phyloP scores from a whole-genome alignment of 2,888 invertebrate genomes.

The Hedychridium roseum region DNA sequence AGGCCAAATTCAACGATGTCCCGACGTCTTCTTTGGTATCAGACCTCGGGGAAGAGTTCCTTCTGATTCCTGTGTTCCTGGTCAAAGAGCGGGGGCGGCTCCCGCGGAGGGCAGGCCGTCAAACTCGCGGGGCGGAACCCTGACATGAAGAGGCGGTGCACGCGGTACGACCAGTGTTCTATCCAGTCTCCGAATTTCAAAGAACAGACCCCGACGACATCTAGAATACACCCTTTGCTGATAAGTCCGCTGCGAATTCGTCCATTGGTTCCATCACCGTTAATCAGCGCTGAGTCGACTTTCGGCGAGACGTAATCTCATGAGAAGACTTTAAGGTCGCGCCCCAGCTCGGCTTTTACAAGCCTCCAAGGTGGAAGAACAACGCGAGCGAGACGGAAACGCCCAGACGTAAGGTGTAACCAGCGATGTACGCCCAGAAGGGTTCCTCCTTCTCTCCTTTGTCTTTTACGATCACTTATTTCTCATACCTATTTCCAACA shows the following conservation, averaged over 20 bases:
- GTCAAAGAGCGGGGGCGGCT: conserved; percentile 64
- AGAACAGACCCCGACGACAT: too few relatives aligned
- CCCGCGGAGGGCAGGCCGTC: conserved; percentile 65
- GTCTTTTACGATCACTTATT: too few relatives aligned
- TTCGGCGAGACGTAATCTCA: background rate
- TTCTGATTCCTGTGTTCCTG: conserved; percentile 58
- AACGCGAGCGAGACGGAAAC: conserved; percentile 44
- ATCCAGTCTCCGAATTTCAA: conserved; percentile 17
- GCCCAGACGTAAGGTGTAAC: conserved; percentile 48
- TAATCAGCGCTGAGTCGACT: background rate
- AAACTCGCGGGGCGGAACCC: conserved; percentile 64
- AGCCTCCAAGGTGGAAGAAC: conserved; percentile 25
- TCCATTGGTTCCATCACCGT: background rate
- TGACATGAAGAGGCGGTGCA: conserved; percentile 62
- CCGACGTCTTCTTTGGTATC: background rate
- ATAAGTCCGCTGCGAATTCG: too few relatives aligned
- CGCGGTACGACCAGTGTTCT: conserved; percentile 42
- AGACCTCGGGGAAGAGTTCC: conserved; percentile 37
- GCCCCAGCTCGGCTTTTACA: too few relatives aligned
- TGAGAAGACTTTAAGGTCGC: conserved; percentile 10
- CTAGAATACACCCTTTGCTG: too few relatives aligned
- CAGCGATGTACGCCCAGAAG: conserved; percentile 39
- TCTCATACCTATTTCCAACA: too few relatives aligned
- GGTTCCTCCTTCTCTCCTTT: too few relatives aligned
- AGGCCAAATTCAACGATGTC: conserved; percentile 17